Percentiles rank a stretch among this genome's conserved stretches.
These are phyloP conservation scores for Poeciliopsis turneri DNA, from an alignment of 2,797 vertebrate species.

Conservation along the genomic window DNA sequence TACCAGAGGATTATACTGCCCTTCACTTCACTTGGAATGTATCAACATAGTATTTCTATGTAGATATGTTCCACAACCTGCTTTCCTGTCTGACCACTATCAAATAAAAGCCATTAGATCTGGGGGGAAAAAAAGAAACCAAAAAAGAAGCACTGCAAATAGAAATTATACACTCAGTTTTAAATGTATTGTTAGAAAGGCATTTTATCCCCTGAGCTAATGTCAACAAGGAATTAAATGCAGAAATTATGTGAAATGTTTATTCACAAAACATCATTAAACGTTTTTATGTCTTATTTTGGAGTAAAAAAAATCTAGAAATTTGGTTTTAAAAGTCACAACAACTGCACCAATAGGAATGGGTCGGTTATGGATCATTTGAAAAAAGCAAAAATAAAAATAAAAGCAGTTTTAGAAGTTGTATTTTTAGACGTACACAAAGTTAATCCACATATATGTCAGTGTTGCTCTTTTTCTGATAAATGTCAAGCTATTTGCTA, in stretches of 20 bases:
- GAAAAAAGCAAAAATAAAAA: background rate
- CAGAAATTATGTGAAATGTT: background rate
- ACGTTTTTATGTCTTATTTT: too few relatives aligned
- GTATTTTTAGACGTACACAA: too few relatives aligned
- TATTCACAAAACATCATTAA: too few relatives aligned
- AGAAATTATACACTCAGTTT: background rate
- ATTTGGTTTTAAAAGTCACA: background rate
- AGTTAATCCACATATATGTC: too few relatives aligned
- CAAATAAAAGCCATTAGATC: too few relatives aligned
- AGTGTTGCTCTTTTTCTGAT: too few relatives aligned
- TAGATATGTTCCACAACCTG: background rate
- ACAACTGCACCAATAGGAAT: background rate
- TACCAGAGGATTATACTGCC: background rate
- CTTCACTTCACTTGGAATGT: background rate
- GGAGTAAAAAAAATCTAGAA: background rate
- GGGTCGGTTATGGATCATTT: background rate
- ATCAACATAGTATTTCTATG: background rate
- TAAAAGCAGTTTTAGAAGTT: background rate
- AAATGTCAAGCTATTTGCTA: background rate
- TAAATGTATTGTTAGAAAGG: background rate
- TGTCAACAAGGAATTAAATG: background rate
- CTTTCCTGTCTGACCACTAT: too few relatives aligned
- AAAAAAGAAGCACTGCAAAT: background rate
- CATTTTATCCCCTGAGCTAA: background rate
- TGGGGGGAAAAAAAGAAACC: background rate